phyloP scores from a whole-genome alignment of 2,113 vertebrate species.

The Gila orcuttii region DNA sequence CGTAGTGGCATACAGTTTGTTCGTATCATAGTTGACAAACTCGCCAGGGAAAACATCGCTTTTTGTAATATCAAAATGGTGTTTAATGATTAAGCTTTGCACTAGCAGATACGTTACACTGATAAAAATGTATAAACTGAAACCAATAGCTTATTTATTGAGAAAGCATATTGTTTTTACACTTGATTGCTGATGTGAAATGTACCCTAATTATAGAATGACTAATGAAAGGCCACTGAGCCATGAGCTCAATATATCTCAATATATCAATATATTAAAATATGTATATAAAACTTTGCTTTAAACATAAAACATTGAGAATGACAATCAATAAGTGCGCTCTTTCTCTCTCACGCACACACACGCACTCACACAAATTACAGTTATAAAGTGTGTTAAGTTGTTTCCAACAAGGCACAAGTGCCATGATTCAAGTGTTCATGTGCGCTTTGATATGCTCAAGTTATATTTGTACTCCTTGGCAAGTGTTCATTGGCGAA shows the following conservation, averaged over 20 bases:
- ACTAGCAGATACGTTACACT: too few species aligned
- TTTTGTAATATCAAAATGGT: too few species aligned
- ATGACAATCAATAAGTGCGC: background rate
- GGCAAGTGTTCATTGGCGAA: background rate
- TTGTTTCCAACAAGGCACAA: background rate
- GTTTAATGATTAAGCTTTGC: too few species aligned
- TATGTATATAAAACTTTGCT: slow-evolving; percentile 10
- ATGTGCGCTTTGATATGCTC: background rate
- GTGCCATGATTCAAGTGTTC: background rate
- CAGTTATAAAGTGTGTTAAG: background rate
- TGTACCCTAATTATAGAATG: too few species aligned
- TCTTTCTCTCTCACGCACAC: background rate
- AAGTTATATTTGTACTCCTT: slow-evolving; percentile 14
- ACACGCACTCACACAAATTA: background rate
- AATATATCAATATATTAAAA: slow-evolving; percentile 10
- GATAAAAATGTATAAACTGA: too few species aligned
- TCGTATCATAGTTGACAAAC: too few species aligned
- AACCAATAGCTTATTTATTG: too few species aligned
- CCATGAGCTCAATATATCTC: background rate
- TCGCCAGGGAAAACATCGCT: too few species aligned
- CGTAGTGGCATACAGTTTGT: too few species aligned
- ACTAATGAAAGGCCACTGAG: slow-evolving; percentile 45
- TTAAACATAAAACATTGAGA: background rate
- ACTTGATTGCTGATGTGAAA: too few species aligned
- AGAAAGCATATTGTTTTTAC: too few species aligned